Evolutionary conservation across 1,140 invertebrate genomes (phyloP), one percentile per base, ranked within the genome.

Genomic region (Drosophila miranda): DNA sequence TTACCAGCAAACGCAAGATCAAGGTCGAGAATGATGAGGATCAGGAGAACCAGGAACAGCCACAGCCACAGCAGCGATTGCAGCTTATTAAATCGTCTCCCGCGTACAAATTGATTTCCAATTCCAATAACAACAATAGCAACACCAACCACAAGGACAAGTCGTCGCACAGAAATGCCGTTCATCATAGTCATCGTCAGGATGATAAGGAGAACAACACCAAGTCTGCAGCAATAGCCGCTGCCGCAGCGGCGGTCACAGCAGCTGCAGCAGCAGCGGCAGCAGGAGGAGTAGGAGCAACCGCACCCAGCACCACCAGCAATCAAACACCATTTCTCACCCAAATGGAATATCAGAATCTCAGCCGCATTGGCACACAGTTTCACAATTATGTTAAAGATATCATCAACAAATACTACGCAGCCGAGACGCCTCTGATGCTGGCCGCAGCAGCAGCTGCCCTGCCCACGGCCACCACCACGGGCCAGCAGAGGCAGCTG

Each of bases 41-140:
- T 67, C 82, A 86, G 74, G 79, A 88, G 60, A 83, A 87, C 52
- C 62, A 69, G 66, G 49, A 66, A 63, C 64, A 68, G 49, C 42
- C 67, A 50, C 64, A 66, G 50, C 81, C 83, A 57, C 78, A 83
- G 60, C 77, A 89, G 80, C 81, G 87, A 81, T 75, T 84, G 87
- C 89, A 90, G 89, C 89, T 90, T 90, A 90, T 89, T 89, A 90
- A 88, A 90, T 90, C 89, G 89, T 89, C 89, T 90, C 89, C 89
- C 89, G 89, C 89, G 81, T 87, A 90, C 69, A 89, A 86, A 90
- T 52, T 82, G 30, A 89, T 75, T 21, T 75, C 64, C 55, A 82
- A 83, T 58, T 75, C 64, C 55, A 82, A 83, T 58, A 63, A 68
- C 34, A 86, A 73, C 44, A 63, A 68, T 34, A 86, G 49, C 30